Evolutionary conservation across 1,140 invertebrate genomes (phyloP).

Genomic region (Mactra quadrangularis): DNA sequence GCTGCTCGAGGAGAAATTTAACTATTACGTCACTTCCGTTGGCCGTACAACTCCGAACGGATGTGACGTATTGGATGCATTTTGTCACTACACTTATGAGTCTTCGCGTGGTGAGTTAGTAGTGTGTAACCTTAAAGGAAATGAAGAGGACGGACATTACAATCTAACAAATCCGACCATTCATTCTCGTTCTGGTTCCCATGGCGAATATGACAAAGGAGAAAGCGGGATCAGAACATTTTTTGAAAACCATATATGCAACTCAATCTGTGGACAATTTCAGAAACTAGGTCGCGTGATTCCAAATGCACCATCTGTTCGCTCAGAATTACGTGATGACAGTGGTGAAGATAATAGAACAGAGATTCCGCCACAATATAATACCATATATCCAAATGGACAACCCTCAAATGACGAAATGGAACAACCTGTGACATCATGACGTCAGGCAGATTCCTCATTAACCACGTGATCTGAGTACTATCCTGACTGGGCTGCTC

Average conservation of each 20-base stretch:
- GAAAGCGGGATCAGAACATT: conserved; percentile 28
- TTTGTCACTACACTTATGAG: conserved; percentile 48
- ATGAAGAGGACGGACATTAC: conserved; percentile 34
- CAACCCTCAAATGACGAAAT: too few relatives aligned
- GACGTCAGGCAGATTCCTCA: too few relatives aligned
- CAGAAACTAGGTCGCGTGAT: conserved; percentile 12
- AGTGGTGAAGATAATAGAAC: too few relatives aligned
- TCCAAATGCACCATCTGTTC: too few relatives aligned
- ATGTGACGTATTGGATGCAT: conserved; percentile 33
- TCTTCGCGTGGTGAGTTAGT: conserved; percentile 24
- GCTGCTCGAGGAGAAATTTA: conserved; percentile 47
- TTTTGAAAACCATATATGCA: conserved; percentile 57
- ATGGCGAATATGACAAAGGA: conserved; percentile 41
- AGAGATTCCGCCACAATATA: too few relatives aligned
- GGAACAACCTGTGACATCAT: too few relatives aligned
- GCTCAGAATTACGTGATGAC: too few relatives aligned
- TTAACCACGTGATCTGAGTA: too few relatives aligned
- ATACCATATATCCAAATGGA: too few relatives aligned
- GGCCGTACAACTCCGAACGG: background rate
- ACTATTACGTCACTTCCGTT: conserved; percentile 16
- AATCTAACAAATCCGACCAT: conserved; percentile 43
- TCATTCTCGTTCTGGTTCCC: conserved; percentile 30
- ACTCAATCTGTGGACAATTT: conserved; percentile 36
- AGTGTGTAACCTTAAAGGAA: conserved; percentile 49
- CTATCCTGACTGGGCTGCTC: too few relatives aligned